Evolutionary conservation across 2,113 vertebrate genomes (phyloP).

Genomic region (Rousettus leschenaultii): DNA sequence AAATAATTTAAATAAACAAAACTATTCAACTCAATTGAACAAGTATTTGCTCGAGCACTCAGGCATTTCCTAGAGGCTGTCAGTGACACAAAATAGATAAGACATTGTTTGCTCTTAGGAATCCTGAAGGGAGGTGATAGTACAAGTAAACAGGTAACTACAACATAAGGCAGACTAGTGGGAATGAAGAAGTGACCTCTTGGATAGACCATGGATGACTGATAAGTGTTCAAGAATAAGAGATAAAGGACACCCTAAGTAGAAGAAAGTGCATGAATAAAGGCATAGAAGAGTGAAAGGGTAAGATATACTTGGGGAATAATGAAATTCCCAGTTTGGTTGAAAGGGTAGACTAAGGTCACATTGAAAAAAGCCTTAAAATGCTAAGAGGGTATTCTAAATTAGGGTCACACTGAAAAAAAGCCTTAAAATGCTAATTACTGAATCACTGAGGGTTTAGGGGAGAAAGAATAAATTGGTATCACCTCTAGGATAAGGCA

Average conservation of each 20-base stretch:
- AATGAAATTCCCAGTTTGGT: neutral
- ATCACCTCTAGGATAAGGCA: neutral
- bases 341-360: neutral
- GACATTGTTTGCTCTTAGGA: neutral
- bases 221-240: neutral
- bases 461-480: neutral
- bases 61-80: neutral
- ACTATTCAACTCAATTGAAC: neutral
- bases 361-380: neutral
- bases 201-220: neutral
- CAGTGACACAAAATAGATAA: neutral
- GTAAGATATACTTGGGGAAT: neutral
- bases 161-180: neutral
- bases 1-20: conserved; percentile 28
- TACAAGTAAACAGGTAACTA: neutral
- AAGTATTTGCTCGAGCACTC: neutral
- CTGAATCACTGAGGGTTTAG: neutral
- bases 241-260: neutral
- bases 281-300: neutral
- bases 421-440: neutral
- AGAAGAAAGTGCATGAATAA: neutral
- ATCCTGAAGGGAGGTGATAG: neutral
- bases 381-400: neutral
- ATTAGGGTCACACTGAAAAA: neutral
- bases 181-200: neutral